Evolutionary conservation across 2,888 invertebrate genomes (phyloP), one percentile per base, ranked within the genome.

Genomic region (Chaitophorus viminalis): DNA sequence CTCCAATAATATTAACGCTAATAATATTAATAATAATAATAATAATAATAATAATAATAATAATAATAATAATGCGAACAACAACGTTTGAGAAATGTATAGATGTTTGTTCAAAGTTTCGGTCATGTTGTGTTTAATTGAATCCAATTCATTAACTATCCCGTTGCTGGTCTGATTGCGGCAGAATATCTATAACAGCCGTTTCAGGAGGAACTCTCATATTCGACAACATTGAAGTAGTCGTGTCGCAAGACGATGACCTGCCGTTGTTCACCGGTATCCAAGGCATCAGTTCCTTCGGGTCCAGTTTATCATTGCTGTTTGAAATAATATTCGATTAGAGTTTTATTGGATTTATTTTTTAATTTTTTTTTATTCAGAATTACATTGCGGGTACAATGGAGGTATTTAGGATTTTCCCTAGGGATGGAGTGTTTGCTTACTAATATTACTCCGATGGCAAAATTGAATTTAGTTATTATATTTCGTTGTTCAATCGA

Each of bases 261-360:
- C 86, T 21, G 2, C 54, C 79, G 86, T 87, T 87, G 46, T 79
- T 79, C 6, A 18, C 52, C 74, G 86, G 86, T 60, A 87, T 72
- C 86, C 86, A 87, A 31, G 86, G 86, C 78, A 86, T 86, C 25
- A 86, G 85, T 36, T 87, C 86, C 5, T 87, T 87, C 39, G 86
- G 79, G 21, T 79, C 86, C 70, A 79, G 21, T 25, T 70, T 39
- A 86, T 86, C 33, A 39, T 79, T 87, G 72, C 25, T 3, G 21
- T 46, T 46, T 46, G 46, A 70, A 54, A 60, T n/a, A n/a, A n/a
- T 5, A 21, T 60, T 60, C 21, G 8, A 60, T 60, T 60, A 60
- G 60, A 0, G 0, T 60, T 25, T 60, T 25, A 60, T 60, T 25
- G 21, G 21, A 0, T 39, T 39, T n/a, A n/a, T n/a, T 1, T 39